These are phyloP conservation scores for Temnothorax rugatulus DNA, from an alignment of 2,888 invertebrate genomes.

Conservation along the genomic window DNA sequence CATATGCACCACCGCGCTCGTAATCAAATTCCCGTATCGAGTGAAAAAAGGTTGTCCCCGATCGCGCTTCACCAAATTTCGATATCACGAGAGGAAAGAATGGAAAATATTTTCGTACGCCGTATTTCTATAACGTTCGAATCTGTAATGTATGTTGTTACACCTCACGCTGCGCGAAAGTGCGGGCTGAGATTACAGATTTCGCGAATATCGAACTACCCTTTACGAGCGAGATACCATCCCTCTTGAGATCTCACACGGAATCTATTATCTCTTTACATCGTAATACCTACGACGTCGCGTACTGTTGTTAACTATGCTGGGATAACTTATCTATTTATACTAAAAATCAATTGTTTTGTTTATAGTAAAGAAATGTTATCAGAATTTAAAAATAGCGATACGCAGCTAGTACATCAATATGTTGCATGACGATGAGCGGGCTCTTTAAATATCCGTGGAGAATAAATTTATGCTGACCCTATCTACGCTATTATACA, in stretches of 20 bases:
- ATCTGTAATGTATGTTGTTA: not conserved
- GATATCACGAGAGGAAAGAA: not conserved
- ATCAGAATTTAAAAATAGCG: constrained; percentile 39
- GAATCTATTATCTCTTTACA: not conserved
- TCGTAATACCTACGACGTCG: not conserved
- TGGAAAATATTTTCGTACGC: not conserved
- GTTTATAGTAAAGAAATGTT: not conserved
- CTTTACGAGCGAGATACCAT: not conserved
- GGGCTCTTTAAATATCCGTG: constrained; percentile 38
- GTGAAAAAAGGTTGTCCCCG: constrained; percentile 15
- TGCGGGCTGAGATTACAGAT: not conserved
- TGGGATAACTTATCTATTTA: constrained; percentile 9
- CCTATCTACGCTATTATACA: constrained; percentile 46
- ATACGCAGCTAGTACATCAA: constrained; percentile 15
- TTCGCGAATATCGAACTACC: constrained; percentile 6
- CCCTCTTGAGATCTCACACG: not conserved
- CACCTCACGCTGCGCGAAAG: not conserved
- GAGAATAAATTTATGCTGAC: constrained; percentile 48
- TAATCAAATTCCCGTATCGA: constrained; percentile 39
- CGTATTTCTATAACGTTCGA: not conserved
- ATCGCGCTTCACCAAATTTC: constrained; percentile 6
- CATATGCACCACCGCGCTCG: not conserved
- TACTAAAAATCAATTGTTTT: constrained; percentile 8
- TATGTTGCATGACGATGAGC: constrained; percentile 13
- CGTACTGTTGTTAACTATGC: not conserved